Evolutionary conservation across 2,113 vertebrate genomes (phyloP).

Genomic region (Meles meles): DNA sequence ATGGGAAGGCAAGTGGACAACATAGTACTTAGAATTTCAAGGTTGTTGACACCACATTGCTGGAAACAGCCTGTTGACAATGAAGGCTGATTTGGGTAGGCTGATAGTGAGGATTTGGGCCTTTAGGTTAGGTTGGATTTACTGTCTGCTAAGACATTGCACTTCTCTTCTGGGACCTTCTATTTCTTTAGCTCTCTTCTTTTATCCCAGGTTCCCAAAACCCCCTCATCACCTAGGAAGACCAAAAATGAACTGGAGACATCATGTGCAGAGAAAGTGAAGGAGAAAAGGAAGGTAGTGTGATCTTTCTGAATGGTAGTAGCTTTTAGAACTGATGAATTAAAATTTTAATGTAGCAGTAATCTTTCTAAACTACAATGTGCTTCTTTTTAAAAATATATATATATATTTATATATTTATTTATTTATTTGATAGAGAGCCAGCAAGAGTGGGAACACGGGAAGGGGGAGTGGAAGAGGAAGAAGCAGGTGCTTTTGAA

Average conservation of each 20-base stretch:
- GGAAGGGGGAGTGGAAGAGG: too few relatives aligned
- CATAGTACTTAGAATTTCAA: neutral
- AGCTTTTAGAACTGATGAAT: slow-evolving; percentile 2
- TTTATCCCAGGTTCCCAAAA: slow-evolving; percentile 33
- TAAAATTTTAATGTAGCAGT: neutral
- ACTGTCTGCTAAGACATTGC: neutral
- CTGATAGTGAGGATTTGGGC: neutral
- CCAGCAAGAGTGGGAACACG: too few relatives aligned
- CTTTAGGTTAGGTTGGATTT: neutral
- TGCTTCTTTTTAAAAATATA: neutral
- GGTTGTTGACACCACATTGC: neutral
- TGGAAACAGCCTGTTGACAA: neutral
- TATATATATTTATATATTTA: too few relatives aligned
- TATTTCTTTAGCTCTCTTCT: slow-evolving; percentile 39
- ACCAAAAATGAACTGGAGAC: slow-evolving; percentile 6
- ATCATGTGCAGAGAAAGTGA: slow-evolving; percentile 22
- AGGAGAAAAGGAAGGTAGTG: slow-evolving; percentile 36
- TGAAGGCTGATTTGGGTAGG: neutral
- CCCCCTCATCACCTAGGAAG: neutral
- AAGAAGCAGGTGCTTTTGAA: neutral
- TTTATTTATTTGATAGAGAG: too few relatives aligned
- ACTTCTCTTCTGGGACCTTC: neutral
- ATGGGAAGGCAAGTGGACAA: slow-evolving; percentile 55
- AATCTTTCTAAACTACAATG: neutral
- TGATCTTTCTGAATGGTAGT: neutral